Evolutionary conservation across 2,888 invertebrate genomes (phyloP), one percentile per base, ranked within the genome.

Genomic region (Pristionchus fissidentatus): DNA sequence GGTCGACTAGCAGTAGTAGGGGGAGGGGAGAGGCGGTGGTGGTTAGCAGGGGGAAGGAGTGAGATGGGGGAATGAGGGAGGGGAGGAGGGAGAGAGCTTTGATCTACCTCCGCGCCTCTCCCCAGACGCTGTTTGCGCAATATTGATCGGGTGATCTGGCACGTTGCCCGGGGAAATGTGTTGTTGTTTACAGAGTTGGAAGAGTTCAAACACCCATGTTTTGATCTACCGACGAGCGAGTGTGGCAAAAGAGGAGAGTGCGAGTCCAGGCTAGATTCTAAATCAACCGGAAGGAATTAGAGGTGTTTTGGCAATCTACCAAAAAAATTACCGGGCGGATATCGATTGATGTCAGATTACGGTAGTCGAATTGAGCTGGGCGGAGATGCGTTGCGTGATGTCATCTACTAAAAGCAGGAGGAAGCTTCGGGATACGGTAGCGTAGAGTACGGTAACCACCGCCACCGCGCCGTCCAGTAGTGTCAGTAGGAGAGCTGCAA

Each of bases 401-500:
- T 70, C 70, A 43, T 70, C 70, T 41, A 26, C 3, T 2, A 15
- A 38, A 38, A 70, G 70, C 3, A 19, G n/a, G 32, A 70, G 22
- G 43, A 70, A 70, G n/a, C 26, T 43, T 7, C 62, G 35, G 38
- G 62, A 66, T 66, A 66, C 62, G 70, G 70, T 70, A 8, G 70
- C 70, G 70, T 70, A 70, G 26, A 70, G 70, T 70, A 70, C 70
- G 70, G 70, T 70, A n/a, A 70, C 70, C 15, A 70, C 10, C 26
- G 41, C 43, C n/a, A 41, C 8, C 1, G 4, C 2, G 26, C 41
- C 38, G 38, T 70, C 70, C 38, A 70, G 41, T 38, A 41, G 70
- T n/a, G 41, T 26, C n/a, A 70, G 70, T 3, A 70, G 70, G 43
- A 70, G n/a, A 41, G 70, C 70, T 70, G 70, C n/a, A n/a, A n/a